A percentile compares a stretch with the other conserved stretches of the same genome.
Conservation (phyloP, 23 tunicate species). For the Botrylloides violaceus region DNA sequence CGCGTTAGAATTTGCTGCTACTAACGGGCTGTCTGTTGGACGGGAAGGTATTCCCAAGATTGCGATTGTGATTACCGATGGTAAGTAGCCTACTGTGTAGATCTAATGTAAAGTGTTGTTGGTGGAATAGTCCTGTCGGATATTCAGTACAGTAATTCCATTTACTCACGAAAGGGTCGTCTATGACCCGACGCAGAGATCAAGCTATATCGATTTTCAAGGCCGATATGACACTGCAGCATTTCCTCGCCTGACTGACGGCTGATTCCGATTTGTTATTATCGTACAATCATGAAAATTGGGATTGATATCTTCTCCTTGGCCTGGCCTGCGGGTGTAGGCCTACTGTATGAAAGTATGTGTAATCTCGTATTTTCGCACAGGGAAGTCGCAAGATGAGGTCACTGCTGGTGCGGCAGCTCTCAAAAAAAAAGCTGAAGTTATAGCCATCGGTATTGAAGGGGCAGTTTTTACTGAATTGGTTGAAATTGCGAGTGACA, state of each 20-base stretch:
- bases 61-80: constrained; percentile 76
- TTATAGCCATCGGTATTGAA: constrained; percentile 65
- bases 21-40: constrained; percentile 36
- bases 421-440: constrained; percentile 28
- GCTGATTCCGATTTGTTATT: too few species aligned
- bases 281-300: background rate
- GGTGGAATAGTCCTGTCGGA: too few species aligned
- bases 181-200: too few species aligned
- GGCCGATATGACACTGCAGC: too few species aligned
- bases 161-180: too few species aligned
- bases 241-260: too few species aligned
- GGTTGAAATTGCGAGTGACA: constrained; percentile 31
- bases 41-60: constrained; percentile 79
- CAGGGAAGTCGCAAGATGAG: constrained; percentile 63
- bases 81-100: too few species aligned
- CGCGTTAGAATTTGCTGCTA: constrained; percentile 49
- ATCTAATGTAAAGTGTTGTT: too few species aligned
- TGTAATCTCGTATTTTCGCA: background rate
- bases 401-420: constrained; percentile 29
- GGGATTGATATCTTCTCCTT: background rate
- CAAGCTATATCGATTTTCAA: too few species aligned
- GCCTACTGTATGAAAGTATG: too few species aligned
- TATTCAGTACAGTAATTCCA: too few species aligned
- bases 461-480: constrained; percentile 44
- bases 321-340: too few species aligned